phyloP scores from a whole-genome alignment of 2,888 invertebrate species.

The Incurvaria masculella region DNA sequence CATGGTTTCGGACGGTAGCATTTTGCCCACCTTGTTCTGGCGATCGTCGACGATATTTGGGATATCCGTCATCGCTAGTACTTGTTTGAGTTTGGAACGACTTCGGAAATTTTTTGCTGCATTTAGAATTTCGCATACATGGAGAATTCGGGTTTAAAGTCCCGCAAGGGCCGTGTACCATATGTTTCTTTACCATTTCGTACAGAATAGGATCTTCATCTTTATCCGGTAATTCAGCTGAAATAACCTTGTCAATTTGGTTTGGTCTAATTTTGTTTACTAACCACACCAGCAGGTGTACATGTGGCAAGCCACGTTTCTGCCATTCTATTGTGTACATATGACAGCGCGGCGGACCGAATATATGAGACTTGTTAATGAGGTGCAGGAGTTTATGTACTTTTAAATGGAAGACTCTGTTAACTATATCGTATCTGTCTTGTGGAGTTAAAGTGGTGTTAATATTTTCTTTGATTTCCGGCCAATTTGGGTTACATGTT shows the following conservation, averaged over 20 bases:
- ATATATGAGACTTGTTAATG: not conserved
- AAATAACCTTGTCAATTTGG: not conserved
- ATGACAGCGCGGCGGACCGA: not conserved
- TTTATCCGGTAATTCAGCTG: constrained; percentile 1
- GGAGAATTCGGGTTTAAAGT: constrained; percentile 7
- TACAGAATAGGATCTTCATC: constrained; percentile 2
- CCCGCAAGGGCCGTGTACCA: constrained; percentile 11
- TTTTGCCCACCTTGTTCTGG: not conserved
- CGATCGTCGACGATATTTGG: constrained; percentile 1
- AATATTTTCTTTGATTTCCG: not conserved
- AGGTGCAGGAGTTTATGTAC: constrained; percentile 3
- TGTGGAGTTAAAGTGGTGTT: not conserved
- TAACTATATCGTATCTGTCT: not conserved
- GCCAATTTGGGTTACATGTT: too few relatives aligned
- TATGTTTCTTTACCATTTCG: constrained; percentile 6
- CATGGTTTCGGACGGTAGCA: not conserved
- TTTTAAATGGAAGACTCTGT: not conserved
- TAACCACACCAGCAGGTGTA: not conserved
- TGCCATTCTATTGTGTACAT: constrained; percentile 1
- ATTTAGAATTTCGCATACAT: constrained; percentile 13
- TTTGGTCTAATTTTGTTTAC: not conserved
- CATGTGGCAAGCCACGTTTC: constrained; percentile 1
- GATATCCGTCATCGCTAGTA: constrained; percentile 21
- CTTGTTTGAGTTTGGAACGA: constrained; percentile 18
- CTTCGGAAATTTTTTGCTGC: constrained; percentile 24